Base-by-base conservation (phyloP, 2,113 vertebrate genomes). In the Tinamus guttatus region DNA sequence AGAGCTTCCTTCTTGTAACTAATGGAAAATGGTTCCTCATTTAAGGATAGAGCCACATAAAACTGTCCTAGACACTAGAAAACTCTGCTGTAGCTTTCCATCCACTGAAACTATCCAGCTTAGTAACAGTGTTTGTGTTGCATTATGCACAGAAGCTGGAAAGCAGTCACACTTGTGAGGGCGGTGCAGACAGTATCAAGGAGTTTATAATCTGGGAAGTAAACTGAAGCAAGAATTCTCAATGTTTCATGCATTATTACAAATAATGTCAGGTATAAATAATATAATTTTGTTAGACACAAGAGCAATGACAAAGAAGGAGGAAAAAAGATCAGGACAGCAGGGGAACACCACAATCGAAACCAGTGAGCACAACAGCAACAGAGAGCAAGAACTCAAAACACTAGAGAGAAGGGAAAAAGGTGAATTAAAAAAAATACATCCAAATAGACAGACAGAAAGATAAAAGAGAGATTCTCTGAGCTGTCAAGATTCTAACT, bases 101-200 rank as follows among this genome's bases (percentile, higher is more conserved):
- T 11, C 43, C 54, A 19, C 14, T 30, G 62, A 70, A 2, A 77
- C 30, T 34, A 56, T 30, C 38, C 38, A 36, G 52, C 5, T 2
- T 41, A 41, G 17, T 40, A 77, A 34, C 49, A 73, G 11, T 7
- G 22, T 22, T 25, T 15, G 19, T 71, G 11, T 16, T 24, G 79
- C 32, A 6, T 49, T 32, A 54, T 0, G 0, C 34, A 47, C 41
- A 62, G 40, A 40, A 40, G 40, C 34, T 52, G 19, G 43, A 30
- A 49, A 73, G 24, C 74, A 52, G 32, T 83, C 38, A 51, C 0
- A 3, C 36, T 41, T 28, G 11, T 4, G 28, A 77, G 11, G 9
- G 4, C 62, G 3, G 25, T 62, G 84, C 12, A 47, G 2, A 81
- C 36, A 64, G 4, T 45, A 68, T 27, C 32, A 65, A 58, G 32